phyloP scores from a whole-genome alignment of 2,797 vertebrate species.

The Phataginus tetradactyla region DNA sequence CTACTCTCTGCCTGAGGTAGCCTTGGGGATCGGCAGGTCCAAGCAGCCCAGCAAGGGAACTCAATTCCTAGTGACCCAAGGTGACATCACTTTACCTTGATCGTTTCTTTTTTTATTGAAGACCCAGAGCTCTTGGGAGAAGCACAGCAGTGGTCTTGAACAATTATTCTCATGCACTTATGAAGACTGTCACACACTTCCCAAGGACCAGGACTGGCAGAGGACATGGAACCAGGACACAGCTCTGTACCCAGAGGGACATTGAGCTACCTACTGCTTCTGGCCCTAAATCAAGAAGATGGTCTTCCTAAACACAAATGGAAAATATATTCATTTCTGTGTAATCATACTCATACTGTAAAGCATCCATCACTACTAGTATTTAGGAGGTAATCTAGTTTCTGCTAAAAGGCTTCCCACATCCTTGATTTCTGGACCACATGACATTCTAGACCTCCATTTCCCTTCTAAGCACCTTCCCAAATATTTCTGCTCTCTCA shows the following conservation, averaged over 20 bases:
- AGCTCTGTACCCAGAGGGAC: not conserved
- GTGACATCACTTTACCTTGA: not conserved
- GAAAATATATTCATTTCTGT: not conserved
- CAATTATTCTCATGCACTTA: not conserved
- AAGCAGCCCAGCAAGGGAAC: not conserved
- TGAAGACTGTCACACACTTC: not conserved
- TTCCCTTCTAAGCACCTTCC: not conserved
- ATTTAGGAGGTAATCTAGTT: not conserved
- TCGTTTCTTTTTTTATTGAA: not conserved
- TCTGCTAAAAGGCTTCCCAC: slow-evolving; percentile 19
- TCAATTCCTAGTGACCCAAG: not conserved
- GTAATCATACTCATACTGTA: not conserved
- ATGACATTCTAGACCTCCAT: not conserved
- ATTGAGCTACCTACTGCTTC: not conserved
- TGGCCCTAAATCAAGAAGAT: not conserved
- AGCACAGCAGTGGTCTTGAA: not conserved
- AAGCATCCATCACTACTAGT: not conserved
- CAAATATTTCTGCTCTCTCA: not conserved
- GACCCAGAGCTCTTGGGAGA: not conserved
- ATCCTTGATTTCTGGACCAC: not conserved
- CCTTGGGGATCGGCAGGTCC: not conserved
- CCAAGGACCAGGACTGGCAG: not conserved
- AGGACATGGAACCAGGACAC: not conserved
- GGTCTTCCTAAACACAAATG: not conserved
- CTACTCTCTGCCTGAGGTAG: not conserved